Conservation (phyloP, 2,113 vertebrate species). For the Cervus canadensis region DNA sequence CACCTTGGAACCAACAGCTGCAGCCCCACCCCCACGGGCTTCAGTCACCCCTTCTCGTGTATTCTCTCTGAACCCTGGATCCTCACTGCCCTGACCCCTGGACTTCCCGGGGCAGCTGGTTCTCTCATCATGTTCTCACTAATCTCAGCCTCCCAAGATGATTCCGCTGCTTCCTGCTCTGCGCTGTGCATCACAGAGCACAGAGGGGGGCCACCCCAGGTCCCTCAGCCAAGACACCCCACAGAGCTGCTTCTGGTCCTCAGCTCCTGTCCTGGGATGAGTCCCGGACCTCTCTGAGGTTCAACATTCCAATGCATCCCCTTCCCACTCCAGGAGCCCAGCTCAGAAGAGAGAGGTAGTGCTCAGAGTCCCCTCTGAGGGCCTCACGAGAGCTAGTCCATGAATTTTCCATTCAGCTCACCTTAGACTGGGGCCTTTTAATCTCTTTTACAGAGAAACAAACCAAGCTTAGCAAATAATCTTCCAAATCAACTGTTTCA, state of each 20-base stretch:
- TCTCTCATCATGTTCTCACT: not conserved
- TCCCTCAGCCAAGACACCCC: not conserved
- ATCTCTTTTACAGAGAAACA: not conserved
- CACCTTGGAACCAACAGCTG: not conserved
- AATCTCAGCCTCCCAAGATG: not conserved
- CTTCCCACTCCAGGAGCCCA: not conserved
- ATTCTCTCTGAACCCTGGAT: not conserved
- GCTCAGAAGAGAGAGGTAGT: not conserved
- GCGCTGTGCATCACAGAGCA: not conserved
- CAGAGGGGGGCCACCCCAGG: not conserved
- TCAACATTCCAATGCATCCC: not conserved
- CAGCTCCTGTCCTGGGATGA: not conserved
- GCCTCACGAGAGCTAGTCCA: not conserved
- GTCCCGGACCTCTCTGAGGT: not conserved
- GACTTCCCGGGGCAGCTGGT: not conserved
- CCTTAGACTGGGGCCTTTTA: not conserved
- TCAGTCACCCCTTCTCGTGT: not conserved
- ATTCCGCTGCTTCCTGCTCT: not conserved
- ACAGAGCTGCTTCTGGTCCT: not conserved
- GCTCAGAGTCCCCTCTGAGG: accelerated
- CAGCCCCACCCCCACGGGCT: not conserved
- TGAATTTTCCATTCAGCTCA: not conserved
- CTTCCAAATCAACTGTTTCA: not conserved
- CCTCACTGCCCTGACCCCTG: not conserved
- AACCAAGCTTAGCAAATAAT: not conserved